A percentile compares a stretch with the other conserved stretches of the same genome.
Conservation (phyloP, 2,888 invertebrate genomes). For the Himalopsyche tibetana region DNA sequence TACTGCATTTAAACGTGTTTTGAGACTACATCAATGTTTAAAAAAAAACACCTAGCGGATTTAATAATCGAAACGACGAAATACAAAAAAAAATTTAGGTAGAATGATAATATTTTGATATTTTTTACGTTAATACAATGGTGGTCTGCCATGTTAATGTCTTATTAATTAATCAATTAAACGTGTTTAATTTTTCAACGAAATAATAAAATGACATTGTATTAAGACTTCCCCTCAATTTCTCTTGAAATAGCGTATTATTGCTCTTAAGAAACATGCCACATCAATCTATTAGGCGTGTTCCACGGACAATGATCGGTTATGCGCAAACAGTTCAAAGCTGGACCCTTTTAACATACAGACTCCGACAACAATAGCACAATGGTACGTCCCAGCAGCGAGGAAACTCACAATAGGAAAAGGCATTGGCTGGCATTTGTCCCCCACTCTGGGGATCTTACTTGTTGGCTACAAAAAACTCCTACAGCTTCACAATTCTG, state of each 20-base stretch:
- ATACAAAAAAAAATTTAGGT: too few relatives aligned
- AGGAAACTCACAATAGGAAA: slow-evolving; percentile 12
- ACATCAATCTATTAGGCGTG: slow-evolving; percentile 11
- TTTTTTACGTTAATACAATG: too few relatives aligned
- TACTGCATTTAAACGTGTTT: too few relatives aligned
- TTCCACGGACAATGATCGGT: slow-evolving; percentile 5
- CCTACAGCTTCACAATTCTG: slow-evolving; percentile 26
- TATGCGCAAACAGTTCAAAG: slow-evolving; percentile 27
- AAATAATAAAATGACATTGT: too few relatives aligned
- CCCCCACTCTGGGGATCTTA: slow-evolving; percentile 30
- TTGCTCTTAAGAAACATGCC: background rate
- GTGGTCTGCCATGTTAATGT: too few relatives aligned
- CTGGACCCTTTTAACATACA: slow-evolving; percentile 31
- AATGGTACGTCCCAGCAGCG: slow-evolving; percentile 2
- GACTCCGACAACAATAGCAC: slow-evolving; percentile 11
- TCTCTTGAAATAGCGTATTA: background rate
- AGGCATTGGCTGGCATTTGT: slow-evolving; percentile 30
- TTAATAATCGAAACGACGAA: too few relatives aligned
- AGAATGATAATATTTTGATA: too few relatives aligned
- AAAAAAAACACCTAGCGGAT: too few relatives aligned
- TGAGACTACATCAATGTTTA: too few relatives aligned
- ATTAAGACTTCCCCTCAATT: background rate
- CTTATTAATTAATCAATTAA: too few relatives aligned
- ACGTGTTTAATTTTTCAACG: too few relatives aligned
- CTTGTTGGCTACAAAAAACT: slow-evolving; percentile 34